Evolutionary conservation across 1,140 invertebrate species (phyloP).

Genomic region (Zaprionus nigranus): DNA sequence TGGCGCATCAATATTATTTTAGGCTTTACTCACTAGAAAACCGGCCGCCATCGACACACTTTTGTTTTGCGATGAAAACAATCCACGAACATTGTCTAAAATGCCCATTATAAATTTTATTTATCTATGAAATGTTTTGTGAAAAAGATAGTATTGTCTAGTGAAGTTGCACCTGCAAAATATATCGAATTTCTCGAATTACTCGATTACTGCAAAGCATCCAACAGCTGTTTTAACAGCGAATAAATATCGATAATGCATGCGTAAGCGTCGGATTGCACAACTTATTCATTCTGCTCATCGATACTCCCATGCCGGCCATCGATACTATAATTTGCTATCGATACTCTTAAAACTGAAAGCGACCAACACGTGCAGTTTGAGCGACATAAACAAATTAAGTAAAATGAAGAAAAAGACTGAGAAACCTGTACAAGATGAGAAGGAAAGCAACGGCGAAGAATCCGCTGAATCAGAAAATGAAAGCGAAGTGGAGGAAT

Average conservation of each 20-base stretch:
- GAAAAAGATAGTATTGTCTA: constrained; percentile 27
- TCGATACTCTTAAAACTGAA: background rate
- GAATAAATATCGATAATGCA: background rate
- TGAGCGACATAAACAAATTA: constrained; percentile 39
- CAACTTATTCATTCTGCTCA: background rate
- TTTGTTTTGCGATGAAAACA: constrained; percentile 88
- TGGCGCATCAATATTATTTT: background rate
- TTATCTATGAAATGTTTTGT: constrained; percentile 11
- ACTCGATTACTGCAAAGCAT: background rate
- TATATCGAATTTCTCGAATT: constrained; percentile 14
- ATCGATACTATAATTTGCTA: background rate
- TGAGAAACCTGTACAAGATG: constrained; percentile 30
- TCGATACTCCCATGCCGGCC: background rate
- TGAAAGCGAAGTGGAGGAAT: constrained; percentile 43
- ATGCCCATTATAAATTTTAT: constrained; percentile 62
- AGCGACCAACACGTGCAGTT: constrained; percentile 15
- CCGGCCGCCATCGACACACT: constrained; percentile 93
- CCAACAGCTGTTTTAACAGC: constrained; percentile 16
- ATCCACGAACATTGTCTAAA: constrained; percentile 61
- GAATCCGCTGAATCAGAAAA: constrained; percentile 36
- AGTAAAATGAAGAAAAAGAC: constrained; percentile 59
- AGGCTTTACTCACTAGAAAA: constrained; percentile 88
- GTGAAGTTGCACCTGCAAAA: constrained; percentile 17
- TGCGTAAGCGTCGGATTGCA: background rate
- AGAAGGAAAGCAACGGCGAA: constrained; percentile 33